These are phyloP conservation scores for Morinoia aosen DNA, from an alignment of 2,888 invertebrate genomes.

Conservation along the genomic window DNA sequence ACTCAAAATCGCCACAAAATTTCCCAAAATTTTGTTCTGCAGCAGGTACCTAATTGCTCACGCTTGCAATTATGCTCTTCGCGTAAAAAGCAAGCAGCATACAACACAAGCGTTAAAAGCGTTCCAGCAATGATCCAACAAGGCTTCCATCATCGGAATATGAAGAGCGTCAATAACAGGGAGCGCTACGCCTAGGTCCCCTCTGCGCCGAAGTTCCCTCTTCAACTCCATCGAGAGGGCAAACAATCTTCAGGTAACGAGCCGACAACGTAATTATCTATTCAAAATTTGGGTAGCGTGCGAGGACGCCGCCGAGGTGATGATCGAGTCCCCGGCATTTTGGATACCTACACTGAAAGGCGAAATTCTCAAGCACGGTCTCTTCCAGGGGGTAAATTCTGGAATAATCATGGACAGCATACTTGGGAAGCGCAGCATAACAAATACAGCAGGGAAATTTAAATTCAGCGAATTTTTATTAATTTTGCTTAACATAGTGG, in stretches of 20 bases:
- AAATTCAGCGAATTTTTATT: background rate
- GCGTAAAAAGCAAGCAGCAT: background rate
- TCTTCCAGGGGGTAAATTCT: background rate
- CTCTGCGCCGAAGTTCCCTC: background rate
- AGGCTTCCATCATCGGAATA: background rate
- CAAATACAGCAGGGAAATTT: background rate
- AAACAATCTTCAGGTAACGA: slow-evolving; percentile 24
- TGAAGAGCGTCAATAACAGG: background rate
- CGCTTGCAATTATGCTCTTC: background rate
- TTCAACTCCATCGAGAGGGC: slow-evolving; percentile 20
- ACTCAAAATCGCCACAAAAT: background rate
- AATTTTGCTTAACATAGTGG: background rate
- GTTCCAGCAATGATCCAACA: background rate
- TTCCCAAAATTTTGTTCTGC: background rate
- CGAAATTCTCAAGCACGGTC: background rate
- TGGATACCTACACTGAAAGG: background rate
- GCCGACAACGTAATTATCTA: slow-evolving; percentile 7
- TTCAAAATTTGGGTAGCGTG: background rate
- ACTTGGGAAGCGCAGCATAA: background rate
- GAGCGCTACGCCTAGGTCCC: background rate
- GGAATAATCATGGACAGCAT: background rate
- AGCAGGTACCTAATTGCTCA: background rate
- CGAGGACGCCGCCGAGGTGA: background rate
- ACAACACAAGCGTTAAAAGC: background rate
- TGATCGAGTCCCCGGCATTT: background rate